Percentiles rank a stretch among this genome's conserved stretches.
These are phyloP conservation scores for Oryzias melastigma DNA, from an alignment of 2,113 vertebrate species.

Conservation along the genomic window DNA sequence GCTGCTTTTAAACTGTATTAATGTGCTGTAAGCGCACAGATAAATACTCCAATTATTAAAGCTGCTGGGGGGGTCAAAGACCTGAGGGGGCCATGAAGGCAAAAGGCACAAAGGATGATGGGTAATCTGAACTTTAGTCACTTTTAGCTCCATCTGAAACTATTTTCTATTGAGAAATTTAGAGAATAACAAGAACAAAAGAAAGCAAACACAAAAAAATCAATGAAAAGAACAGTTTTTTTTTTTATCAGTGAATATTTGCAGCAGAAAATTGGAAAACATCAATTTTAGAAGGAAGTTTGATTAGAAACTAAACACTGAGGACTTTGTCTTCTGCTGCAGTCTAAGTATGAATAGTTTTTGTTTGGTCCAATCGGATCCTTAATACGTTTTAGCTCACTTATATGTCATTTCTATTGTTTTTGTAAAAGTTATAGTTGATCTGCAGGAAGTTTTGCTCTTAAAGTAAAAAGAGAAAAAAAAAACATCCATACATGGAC, in stretches of 20 bases:
- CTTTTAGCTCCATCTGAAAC: neutral
- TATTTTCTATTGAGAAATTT: neutral
- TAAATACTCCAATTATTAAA: slow-evolving; percentile 27
- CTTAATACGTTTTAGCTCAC: too few species aligned
- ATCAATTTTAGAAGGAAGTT: neutral
- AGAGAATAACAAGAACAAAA: neutral
- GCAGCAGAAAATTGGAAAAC: slow-evolving; percentile 8
- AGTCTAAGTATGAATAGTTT: too few species aligned
- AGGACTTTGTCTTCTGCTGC: too few species aligned
- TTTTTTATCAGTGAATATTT: slow-evolving; percentile 4
- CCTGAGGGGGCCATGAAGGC: neutral
- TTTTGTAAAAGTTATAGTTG: too few species aligned
- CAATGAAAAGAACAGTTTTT: slow-evolving; percentile 1
- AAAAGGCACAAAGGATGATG: neutral
- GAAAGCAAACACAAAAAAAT: neutral
- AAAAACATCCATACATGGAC: too few species aligned
- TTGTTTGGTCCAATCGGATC: too few species aligned
- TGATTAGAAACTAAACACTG: neutral
- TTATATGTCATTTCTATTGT: too few species aligned
- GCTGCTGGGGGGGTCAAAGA: neutral
- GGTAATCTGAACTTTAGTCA: neutral
- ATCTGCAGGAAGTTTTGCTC: too few species aligned
- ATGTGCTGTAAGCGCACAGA: slow-evolving; percentile 21
- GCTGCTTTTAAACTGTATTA: slow-evolving; percentile 36
- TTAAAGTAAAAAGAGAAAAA: too few species aligned